Conservation (phyloP, 2,113 vertebrate species). For the Antidorcas marsupialis region DNA sequence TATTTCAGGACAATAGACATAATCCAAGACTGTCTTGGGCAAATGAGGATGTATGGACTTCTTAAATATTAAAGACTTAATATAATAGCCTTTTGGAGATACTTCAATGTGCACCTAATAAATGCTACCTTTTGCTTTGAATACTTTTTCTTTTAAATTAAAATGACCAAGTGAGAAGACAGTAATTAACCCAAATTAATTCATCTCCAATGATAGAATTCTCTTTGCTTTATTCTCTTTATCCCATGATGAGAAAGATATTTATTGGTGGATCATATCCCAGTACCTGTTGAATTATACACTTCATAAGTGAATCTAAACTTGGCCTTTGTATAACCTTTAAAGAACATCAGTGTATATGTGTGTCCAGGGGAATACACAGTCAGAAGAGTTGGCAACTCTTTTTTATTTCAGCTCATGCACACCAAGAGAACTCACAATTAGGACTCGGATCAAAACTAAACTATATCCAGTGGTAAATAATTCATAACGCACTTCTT, state of each 20-base stretch:
- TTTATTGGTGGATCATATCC: background rate
- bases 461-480: constrained; percentile 50
- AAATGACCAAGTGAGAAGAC: background rate
- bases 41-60: background rate
- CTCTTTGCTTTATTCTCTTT: background rate
- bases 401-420: constrained; percentile 18
- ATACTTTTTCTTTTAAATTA: background rate
- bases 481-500: constrained; percentile 53
- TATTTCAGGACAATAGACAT: background rate
- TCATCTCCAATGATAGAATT: background rate
- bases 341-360: background rate
- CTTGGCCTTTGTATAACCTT: background rate
- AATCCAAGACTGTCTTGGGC: background rate
- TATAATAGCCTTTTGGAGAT: background rate
- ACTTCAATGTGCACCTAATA: background rate
- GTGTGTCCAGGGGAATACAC: background rate
- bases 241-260: background rate
- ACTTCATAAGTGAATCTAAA: constrained; percentile 8
- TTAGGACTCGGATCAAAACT: constrained; percentile 58
- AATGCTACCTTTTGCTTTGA: background rate
- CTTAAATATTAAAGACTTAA: background rate
- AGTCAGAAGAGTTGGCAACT: constrained; percentile 28
- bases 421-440: constrained; percentile 48
- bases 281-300: background rate
- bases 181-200: background rate